Evolutionary conservation across 23 tunicate species (phyloP), one percentile per base, ranked within the genome.

Genomic region (Diplosoma virens): DNA sequence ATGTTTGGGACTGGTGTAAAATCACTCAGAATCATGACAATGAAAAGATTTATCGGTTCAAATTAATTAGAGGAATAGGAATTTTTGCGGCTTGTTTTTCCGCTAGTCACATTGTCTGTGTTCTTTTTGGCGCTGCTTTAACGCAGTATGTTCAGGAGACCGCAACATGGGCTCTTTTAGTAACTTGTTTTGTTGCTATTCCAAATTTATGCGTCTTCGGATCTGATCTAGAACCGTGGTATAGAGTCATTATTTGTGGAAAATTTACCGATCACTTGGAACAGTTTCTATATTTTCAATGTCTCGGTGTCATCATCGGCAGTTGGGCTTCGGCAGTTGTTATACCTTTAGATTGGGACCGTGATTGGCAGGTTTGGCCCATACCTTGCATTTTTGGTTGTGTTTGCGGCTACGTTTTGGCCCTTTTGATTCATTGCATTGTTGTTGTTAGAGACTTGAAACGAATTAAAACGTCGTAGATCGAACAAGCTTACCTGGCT

Each of bases 321-420:
- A 79, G 91, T 47, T 92, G 97, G 97, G 82, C 82, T 3, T 85
- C 97, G 11, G 76, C 91, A 0, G 76, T 81, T 2, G 87, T 82
- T 0, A 84, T 92, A 2, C 97, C 97, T 9, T 69, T 92, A 26
- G 97, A 92, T 59, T 92, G 97, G 97, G 97, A 92, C 63, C 75
- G 97, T 34, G 87, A 85, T 18, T 92, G 97, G 97, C 97, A 92
- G 47, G 59, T 63, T 25, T 92, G 97, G 97, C 97, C 97, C 17
- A 77, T 85, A 3, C 97, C 97, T 47, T 77, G 87, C 35, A 68
- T 92, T 1, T 59, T 85, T 30, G 97, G 97, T 2, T 79, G 86
- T 22, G 7, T 92, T 45, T 25, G 48, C 7, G 97, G 97, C 4
- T 85, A 84, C 76, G 33, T 52, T 31, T 60, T 59, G 7, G 86